Percentiles rank a stretch among this genome's conserved stretches.
These are phyloP conservation scores for Polietes domitor DNA, from an alignment of 2,888 invertebrate genomes.

Conservation along the genomic window DNA sequence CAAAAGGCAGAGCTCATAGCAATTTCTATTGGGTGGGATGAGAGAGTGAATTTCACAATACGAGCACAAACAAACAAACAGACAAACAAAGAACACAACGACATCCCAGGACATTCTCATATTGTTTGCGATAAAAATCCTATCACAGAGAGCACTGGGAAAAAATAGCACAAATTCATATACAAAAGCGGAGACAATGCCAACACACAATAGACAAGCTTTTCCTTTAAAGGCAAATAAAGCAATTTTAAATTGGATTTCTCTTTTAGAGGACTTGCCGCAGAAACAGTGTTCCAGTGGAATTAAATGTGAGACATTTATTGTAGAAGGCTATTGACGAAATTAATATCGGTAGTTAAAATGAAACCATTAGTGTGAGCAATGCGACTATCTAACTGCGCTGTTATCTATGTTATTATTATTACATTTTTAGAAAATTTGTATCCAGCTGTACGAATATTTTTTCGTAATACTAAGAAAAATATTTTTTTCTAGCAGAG, in stretches of 20 bases:
- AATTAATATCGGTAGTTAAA: too few species aligned
- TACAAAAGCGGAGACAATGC: constrained; percentile 35
- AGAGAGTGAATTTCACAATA: constrained; percentile 46
- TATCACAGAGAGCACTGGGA: constrained; percentile 39
- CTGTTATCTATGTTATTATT: too few species aligned
- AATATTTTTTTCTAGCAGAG: too few species aligned
- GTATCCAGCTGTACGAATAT: too few species aligned
- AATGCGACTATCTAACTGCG: too few species aligned
- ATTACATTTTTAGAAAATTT: too few species aligned
- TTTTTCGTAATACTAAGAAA: too few species aligned
- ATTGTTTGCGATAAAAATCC: constrained; percentile 54
- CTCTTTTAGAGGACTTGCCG: constrained; percentile 11
- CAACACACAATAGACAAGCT: constrained; percentile 41
- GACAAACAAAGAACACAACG: neutral
- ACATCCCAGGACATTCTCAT: constrained; percentile 53
- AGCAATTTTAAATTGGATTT: constrained; percentile 63
- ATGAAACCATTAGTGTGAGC: too few species aligned
- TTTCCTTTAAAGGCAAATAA: constrained; percentile 57
- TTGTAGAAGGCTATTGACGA: too few species aligned
- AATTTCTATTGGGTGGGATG: constrained; percentile 11
- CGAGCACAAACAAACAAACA: constrained; percentile 1
- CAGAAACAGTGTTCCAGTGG: neutral
- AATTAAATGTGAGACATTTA: too few species aligned
- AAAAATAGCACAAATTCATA: constrained; percentile 25
- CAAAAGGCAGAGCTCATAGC: constrained; percentile 50